Evolutionary conservation across 2,888 invertebrate genomes (phyloP), one percentile per base, ranked within the genome.

Genomic region (Linnaemya vulpina): DNA sequence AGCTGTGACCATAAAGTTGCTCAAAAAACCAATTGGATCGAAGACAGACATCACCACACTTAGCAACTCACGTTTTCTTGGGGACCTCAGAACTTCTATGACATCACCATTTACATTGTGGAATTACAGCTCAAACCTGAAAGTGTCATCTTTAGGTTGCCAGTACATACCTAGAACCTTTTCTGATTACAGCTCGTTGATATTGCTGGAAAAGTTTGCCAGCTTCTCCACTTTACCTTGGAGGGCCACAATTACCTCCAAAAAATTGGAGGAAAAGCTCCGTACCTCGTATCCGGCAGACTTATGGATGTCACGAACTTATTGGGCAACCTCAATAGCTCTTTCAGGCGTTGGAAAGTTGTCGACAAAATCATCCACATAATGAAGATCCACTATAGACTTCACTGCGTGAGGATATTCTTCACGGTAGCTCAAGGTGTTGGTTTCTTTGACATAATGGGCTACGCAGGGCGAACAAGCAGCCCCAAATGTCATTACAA

Each of bases 231-330:
- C 20, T 40, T 20, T 11, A 8, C 20, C 17, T 62, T 40, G 20
- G 13, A 62, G 40, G 4, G 22, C 20, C 20, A 38, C 40, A 20
- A 40, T 40, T 20, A 40, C 22, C 20, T 40, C 40, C 0, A 13
- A 25, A 13, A 25, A 55, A 15, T 55, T 55, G 25, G 55, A 55
- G 13, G 55, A 55, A 62, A 82, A 82, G 46, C 38, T 55, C 7
- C 82, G 74, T 46, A 85, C 13, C 43, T 82, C 82, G 22, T 71
- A 85, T 8, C 78, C 75, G 10, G 62, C 75, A 11, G 25, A 20
- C 38, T 60, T 63, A 46, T 85, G 81, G 11, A 85, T 85, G 22
- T 74, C 43, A 85, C n/a, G n/a, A n/a, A n/a, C 71, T 38, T 83
- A 55, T 20, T 17, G 46, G 0, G 83, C 51, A 4, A 81, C 15